Base-by-base conservation (phyloP, 2,113 vertebrate species). In the Rhinoderma darwinii region DNA sequence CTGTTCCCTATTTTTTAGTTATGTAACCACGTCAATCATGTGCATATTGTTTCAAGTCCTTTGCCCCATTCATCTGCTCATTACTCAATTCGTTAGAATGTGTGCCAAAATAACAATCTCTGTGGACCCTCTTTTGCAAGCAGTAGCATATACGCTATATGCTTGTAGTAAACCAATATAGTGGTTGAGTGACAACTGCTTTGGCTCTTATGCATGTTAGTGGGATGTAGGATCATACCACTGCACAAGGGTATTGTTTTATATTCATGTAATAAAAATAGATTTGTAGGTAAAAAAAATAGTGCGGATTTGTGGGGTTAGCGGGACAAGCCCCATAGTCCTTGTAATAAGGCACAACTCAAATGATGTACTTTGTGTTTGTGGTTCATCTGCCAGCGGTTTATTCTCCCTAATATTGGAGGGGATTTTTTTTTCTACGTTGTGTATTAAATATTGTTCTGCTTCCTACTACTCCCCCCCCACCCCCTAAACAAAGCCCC, bases 171-270 rank as follows among this genome's bases (percentile, higher is more conserved):
- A 61, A 41, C 12, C 22, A 37, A 10, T 27, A 18, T n/a, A 63
- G 11, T 37, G 17, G 7, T 70, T 70, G 14, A 43, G 35, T 63
- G 51, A 59, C 32, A 14, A 41, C 20, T 17, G 5, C 15, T 41
- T 39, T 81, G 77, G 51, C 77, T 59, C 43, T 32, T n/a, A 1
- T 1, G 15, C 39, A 25, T 22, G 18, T 56, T 14, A 63, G 22
- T 81, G 54, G 37, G 6, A 61, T 43, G 6, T 27, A 27, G 25
- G 54, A 25, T 14, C 20, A 41, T n/a, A 54, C 54, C 54, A 80
- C 78, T 80, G 78, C 78, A 81, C 78, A 81, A 81, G 78, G 75
- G 75, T 32, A 27, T 81, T 41, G 41, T 76, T 79, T 80, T 63
- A 41, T 43, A 30, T 61, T 17, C 17, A 27, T 81, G 25, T 51